Evolutionary conservation across 2,113 vertebrate genomes (phyloP), one percentile per base, ranked within the genome.

Genomic region (Antechinus flavipes): DNA sequence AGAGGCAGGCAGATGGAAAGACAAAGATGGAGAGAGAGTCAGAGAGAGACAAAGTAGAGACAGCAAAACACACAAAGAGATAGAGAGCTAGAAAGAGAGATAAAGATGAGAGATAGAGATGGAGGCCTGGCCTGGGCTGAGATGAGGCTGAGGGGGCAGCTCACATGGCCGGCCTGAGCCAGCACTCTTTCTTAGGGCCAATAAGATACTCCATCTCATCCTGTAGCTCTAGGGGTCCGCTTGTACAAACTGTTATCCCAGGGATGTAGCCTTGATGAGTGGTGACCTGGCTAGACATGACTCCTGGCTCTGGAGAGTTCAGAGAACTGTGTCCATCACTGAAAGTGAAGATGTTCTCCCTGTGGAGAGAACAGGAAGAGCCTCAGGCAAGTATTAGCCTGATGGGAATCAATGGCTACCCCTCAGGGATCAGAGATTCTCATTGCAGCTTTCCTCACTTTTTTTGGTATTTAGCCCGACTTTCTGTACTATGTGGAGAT

Each of bases 111-210:
- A 76, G 68, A n/a, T 35, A n/a, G 30, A n/a, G 14, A 16, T 35
- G 6, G 61, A 76, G 68, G 16, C 14, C 16, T 76, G 14, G 35
- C 35, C 14, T 76, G 19, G 6, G 14, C 14, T 76, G 30, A 76
- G 4, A 0, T 19, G 61, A n/a, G 12, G 30, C 14, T 6, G 5
- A 7, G 30, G 49, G 7, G 49, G 7, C 7, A 76, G 30, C 9
- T n/a, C 9, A n/a, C 30, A 19, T 76, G 61, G 4, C 35, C 6
- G 14, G 14, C 0, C 61, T n/a, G 61, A n/a, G 3, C 0, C 0
- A 68, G 12, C 9, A 16, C 2, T 68, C 61, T 42, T 22, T 84
- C 16, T 19, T 10, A 35, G 12, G 61, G 30, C 11, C 35, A 84
- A 42, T 84, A 26, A 76, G 30, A 6, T 52, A 30, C 35, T 76